Conservation (phyloP, 2,113 vertebrate species). For the Bettongia penicillata region DNA sequence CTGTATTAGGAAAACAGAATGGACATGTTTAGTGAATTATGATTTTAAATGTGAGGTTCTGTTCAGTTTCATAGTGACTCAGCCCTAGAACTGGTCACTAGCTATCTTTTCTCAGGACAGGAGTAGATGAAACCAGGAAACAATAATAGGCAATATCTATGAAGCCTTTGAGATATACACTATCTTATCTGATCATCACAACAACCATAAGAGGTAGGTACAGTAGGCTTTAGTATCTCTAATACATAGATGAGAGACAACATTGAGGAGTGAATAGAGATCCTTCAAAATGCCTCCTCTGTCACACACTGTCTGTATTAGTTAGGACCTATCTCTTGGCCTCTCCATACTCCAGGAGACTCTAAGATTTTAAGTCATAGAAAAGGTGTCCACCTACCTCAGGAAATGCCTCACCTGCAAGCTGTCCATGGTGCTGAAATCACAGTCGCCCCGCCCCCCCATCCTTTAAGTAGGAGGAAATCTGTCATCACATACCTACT, state of each 20-base stretch:
- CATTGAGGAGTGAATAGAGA: not conserved
- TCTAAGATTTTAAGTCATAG: not conserved
- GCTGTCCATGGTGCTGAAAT: not conserved
- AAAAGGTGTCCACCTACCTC: not conserved
- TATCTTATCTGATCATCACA: not conserved
- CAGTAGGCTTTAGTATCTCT: not conserved
- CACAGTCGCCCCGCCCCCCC: not conserved
- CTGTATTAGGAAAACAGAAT: not conserved
- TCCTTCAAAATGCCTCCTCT: not conserved
- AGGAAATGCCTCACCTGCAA: not conserved
- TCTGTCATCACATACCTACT: not conserved
- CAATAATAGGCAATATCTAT: not conserved
- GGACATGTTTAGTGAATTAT: not conserved
- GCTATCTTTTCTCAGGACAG: not conserved
- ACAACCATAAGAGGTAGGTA: not conserved
- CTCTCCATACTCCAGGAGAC: not conserved
- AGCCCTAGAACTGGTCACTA: not conserved
- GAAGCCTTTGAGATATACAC: not conserved
- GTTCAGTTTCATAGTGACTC: not conserved
- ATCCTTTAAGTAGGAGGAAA: not conserved
- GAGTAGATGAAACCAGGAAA: not conserved
- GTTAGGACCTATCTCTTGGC: not conserved
- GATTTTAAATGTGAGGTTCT: not conserved
- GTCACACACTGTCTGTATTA: not conserved
- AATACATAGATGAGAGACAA: not conserved